A percentile compares a stretch with the other conserved stretches of the same genome.
Conservation (phyloP, 1,140 invertebrate genomes). For the Pentalonia nigronervosa region DNA sequence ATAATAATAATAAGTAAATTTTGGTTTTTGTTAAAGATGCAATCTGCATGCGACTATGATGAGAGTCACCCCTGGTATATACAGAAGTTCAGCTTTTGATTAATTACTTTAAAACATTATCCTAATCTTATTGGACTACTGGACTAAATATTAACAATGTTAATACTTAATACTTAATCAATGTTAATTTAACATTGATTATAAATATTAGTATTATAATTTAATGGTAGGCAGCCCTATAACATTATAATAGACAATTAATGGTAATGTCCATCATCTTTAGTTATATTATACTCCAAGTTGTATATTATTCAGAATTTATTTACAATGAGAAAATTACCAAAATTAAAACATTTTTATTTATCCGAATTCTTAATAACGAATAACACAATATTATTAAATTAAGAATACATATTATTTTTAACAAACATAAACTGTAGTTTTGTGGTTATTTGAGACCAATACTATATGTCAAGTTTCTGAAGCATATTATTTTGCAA, state of each 20-base stretch:
- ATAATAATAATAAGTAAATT: too few relatives aligned
- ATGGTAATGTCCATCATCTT: background rate
- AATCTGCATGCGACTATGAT: too few relatives aligned
- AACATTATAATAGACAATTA: background rate
- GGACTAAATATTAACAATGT: too few relatives aligned
- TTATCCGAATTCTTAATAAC: background rate
- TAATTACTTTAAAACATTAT: background rate
- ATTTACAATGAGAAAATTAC: background rate
- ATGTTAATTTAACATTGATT: too few relatives aligned
- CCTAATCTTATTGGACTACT: background rate
- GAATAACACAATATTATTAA: conserved; percentile 21
- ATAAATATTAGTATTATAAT: background rate
- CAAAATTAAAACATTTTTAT: conserved; percentile 10
- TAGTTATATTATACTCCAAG: background rate
- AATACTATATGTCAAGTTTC: conserved; percentile 10
- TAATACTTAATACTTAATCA: too few relatives aligned
- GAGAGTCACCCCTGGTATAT: background rate
- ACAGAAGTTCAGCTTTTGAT: background rate
- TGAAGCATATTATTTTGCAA: background rate
- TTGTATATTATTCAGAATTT: background rate
- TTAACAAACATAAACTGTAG: background rate
- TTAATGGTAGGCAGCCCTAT: background rate
- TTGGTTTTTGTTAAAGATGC: too few relatives aligned
- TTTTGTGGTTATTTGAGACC: background rate
- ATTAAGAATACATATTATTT: background rate